Base-by-base conservation (phyloP, 2,113 vertebrate genomes). In the Columba livia region DNA sequence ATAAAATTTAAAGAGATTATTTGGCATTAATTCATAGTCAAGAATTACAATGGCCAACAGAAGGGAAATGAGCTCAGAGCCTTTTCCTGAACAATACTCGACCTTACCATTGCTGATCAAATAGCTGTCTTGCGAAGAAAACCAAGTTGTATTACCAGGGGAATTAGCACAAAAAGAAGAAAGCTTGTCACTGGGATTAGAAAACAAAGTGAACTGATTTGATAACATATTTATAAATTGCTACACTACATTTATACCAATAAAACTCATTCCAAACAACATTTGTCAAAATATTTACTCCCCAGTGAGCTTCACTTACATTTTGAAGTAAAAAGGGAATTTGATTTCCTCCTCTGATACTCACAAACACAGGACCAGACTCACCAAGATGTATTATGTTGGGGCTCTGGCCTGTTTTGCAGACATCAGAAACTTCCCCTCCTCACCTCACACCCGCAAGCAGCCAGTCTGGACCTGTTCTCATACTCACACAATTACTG, bases 1-100 rank as follows among this genome's bases (percentile, higher is more conserved):
- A 28, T 85, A 82, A 92, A 92, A 89, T 92, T 85, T 91, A 84
- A 93, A 93, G 86, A 97, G 20, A 66, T 90, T 77, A 78, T 94
- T 92, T 93, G 66, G 21, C 73, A 65, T 80, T 85, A 94, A 95
- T 97, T 95, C 64, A 7, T 15, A 83, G 67, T 34, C 10, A 86
- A 56, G 79, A 94, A 90, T 95, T 38, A 16, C 31, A 81, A 34
- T 58, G 50, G 58, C 64, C 15, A 82, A 75, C 81, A 64, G 78
- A 89, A 91, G 57, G 58, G 62, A 97, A 94, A 94, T 6, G 0
- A 91, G 50, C 56, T 92, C 61, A 69, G 69, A 89, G 16, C 12
- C 1, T 64, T 93, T 96, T 97, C 51, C 65, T n/a, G 70, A 83
- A 40, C 34, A 79, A 82, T 92, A 88, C 47, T 70, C 13, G 17